Conservation (phyloP, 2,113 vertebrate genomes). For the Tragulus kanchil region DNA sequence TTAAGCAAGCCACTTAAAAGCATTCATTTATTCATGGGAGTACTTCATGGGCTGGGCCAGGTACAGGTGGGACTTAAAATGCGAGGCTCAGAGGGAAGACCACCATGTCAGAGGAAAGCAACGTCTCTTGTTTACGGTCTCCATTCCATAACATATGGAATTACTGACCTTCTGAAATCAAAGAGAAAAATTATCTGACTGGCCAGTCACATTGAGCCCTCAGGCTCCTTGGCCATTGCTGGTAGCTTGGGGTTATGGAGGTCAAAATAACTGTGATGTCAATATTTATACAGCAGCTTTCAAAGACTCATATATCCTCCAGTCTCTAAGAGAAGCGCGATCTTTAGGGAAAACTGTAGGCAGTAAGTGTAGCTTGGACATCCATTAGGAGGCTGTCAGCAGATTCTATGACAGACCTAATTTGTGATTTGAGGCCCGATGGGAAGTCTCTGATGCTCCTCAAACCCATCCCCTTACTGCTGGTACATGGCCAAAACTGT, state of each 20-base stretch:
- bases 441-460: not conserved
- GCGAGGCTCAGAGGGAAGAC: not conserved
- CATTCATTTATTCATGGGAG: not conserved
- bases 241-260: conserved; percentile 52
- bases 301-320: not conserved
- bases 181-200: not conserved
- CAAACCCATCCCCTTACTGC: not conserved
- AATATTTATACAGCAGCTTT: conserved; percentile 49
- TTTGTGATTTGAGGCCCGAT: not conserved
- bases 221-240: not conserved
- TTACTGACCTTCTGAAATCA: not conserved
- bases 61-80: not conserved
- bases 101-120: not conserved
- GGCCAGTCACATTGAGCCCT: not conserved
- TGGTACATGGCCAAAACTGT: not conserved
- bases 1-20: conserved; percentile 41
- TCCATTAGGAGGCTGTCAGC: not conserved
- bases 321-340: not conserved
- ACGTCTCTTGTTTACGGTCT: not conserved
- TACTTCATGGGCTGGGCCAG: not conserved
- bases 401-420: not conserved
- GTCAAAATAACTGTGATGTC: conserved; percentile 56
- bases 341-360: not conserved
- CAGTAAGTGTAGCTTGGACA: not conserved
- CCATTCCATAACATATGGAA: not conserved